A percentile compares a stretch with the other conserved stretches of the same genome.
These are phyloP conservation scores for Melanotaenia boesemani DNA, from an alignment of 2,797 vertebrate species.

Conservation along the genomic window DNA sequence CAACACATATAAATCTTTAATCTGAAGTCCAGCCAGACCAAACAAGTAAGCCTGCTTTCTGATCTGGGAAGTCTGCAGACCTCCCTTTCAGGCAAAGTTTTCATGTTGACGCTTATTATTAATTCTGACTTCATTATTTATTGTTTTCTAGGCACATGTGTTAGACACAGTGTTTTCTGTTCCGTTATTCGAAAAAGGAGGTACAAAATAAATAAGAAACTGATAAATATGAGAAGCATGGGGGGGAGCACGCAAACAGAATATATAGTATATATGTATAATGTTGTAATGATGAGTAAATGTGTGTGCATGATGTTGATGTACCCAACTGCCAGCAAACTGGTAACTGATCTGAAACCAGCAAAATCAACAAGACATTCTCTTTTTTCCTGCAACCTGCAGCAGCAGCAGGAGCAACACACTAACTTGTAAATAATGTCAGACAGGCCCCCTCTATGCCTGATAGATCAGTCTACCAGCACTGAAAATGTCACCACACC, in stretches of 20 bases:
- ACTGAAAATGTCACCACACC: slow-evolving; percentile 11
- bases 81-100: slow-evolving; percentile 16
- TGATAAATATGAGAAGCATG: background rate
- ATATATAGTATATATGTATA: background rate
- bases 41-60: background rate
- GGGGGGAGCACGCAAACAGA: background rate
- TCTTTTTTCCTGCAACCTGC: slow-evolving; percentile 21
- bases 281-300: slow-evolving; percentile 11
- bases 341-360: slow-evolving; percentile 47
- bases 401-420: slow-evolving; percentile 34
- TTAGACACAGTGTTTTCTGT: slow-evolving; percentile 33
- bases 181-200: slow-evolving; percentile 38
- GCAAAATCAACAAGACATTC: slow-evolving; percentile 28
- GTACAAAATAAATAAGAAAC: slow-evolving; percentile 22
- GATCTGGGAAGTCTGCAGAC: slow-evolving; percentile 9
- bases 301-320: slow-evolving; percentile 17
- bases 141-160: slow-evolving; percentile 14
- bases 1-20: slow-evolving; percentile 29
- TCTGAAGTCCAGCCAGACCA: slow-evolving; percentile 3
- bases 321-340: slow-evolving; percentile 42
- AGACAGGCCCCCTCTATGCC: too few relatives aligned
- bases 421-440: slow-evolving; percentile 40
- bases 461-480: slow-evolving; percentile 35
- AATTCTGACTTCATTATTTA: slow-evolving; percentile 43
- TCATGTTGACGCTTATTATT: slow-evolving; percentile 16